Evolutionary conservation across 2,113 vertebrate species (phyloP), one percentile per base, ranked within the genome.

Genomic region (Rafetus swinhoei): DNA sequence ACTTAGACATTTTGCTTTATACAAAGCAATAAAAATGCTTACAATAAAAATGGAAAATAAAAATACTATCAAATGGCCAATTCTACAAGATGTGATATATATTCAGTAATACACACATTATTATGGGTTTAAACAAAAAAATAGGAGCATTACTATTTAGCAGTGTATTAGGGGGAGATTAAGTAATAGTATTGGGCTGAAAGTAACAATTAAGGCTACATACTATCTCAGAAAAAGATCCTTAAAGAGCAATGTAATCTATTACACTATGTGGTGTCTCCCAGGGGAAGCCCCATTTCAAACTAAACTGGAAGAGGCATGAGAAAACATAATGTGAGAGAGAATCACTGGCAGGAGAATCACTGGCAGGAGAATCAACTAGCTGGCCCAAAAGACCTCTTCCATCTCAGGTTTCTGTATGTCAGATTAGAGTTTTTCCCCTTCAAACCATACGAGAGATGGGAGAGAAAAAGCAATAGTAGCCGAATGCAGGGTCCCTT

Each of bases 161-260:
- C 0, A 0, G 12, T 10, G 25, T 60, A 13, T 12, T 60, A 60
- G 24, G 2, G 0, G 55, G n/a, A 35, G n/a, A 45, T n/a, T 72
- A 35, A 72, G n/a, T 72, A 29, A 35, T 18, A 35, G n/a, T 35
- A 35, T 3, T 35, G 18, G 9, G 7, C 16, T 32, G n/a, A 72
- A 72, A 72, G 15, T 35, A 72, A 72, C 18, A 72, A 72, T 60
- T 60, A 72, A 35, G 32, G 8, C 65, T 72, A 72, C 19, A n/a
- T 72, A 72, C 15, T n/a, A 35, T 35, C 18, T n/a, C 65, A 72
- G 65, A 35, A 21, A 72, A 72, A 35, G 25, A n/a, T 72, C 3
- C 65, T 19, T 21, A 13, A 72, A 35, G 3, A 60, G 25, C 59
- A 29, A 2, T 35, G n/a, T 19, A 72, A 35, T 72, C n/a, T 35